Evolutionary conservation across 2,888 invertebrate species (phyloP).

Genomic region (Drosophila melanosoma): DNA sequence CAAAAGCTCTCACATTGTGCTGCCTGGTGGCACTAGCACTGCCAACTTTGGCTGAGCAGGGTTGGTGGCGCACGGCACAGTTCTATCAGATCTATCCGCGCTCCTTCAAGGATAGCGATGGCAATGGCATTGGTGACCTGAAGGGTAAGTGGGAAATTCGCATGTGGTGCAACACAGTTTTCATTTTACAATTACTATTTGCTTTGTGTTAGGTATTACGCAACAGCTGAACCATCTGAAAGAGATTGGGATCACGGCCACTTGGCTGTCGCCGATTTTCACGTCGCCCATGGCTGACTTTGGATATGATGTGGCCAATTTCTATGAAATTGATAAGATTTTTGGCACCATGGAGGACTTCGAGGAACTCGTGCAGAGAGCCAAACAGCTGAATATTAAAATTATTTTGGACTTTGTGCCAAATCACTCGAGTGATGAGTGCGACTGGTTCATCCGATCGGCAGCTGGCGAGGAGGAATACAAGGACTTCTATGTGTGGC

Average conservation of each 20-base stretch:
- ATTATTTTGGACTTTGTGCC: constrained; percentile 86
- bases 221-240: constrained; percentile 88
- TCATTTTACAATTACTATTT: rapidly evolving
- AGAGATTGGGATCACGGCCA: constrained; percentile 88
- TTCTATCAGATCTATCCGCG: constrained; percentile 95
- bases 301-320: constrained; percentile 92
- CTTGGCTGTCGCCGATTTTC: constrained; percentile 91
- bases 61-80: constrained; percentile 93
- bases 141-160: constrained; percentile 86
- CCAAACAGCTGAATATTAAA: constrained; percentile 85
- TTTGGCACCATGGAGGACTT: constrained; percentile 91
- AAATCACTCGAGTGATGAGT: constrained; percentile 89
- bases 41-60: constrained; percentile 51
- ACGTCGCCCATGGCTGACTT: constrained; percentile 91
- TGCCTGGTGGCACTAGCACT: constrained; percentile 55
- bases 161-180: rapidly evolving
- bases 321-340: constrained; percentile 88
- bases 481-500: constrained; percentile 92
- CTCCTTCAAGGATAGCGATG: constrained; percentile 93
- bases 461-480: constrained; percentile 87
- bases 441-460: constrained; percentile 93
- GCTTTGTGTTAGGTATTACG: constrained; percentile 86
- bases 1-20: constrained; percentile 39
- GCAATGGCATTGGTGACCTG: constrained; percentile 94
- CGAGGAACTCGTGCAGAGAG: constrained; percentile 86